Base-by-base conservation (phyloP, 2,113 vertebrate species). In the Pongo pygmaeus region DNA sequence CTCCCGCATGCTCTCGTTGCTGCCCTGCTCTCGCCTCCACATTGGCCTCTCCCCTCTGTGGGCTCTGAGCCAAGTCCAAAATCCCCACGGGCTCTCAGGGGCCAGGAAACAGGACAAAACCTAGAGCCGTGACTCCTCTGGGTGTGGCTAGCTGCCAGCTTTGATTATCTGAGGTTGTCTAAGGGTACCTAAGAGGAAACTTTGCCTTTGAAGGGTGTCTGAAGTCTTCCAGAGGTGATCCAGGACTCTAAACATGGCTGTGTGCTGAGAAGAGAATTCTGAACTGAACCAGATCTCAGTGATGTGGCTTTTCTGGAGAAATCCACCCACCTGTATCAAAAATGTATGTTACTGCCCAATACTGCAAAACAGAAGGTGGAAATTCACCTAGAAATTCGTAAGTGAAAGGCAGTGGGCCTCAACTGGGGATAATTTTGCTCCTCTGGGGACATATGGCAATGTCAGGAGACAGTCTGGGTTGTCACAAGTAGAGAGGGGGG, bases 81-180 rank as follows among this genome's bases (percentile, higher is more conserved):
- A 3, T 48, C 46, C 64, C 90, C 64, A n/a, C 2, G 25, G 22
- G 52, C 50, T 96, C 61, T 90, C 22, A 7, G 52, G 77, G 69
- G 38, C 83, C 87, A 84, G 93, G 85, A 96, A 97, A 18, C 48
- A 85, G 84, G 83, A 91, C 61, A 48, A 50, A 43, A 17, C 79
- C 69, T 92, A 67, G 67, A 1, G 8, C 55, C 74, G 23, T 18
- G 57, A 84, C 43, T 52, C 79, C 87, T 30, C 55, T 80, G 74
- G 27, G 5, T 3, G 74, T 46, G 70, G 80, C 74, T 6, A 57
- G 46, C 50, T 35, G 89, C 85, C 93, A 91, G 70, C 2, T 38
- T n/a, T 70, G 52, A 50, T 84, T 94, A 89, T 83, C 67, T 1
- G 7, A 40, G 43, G 75, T 90, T 48, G 17, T n/a, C 32, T 94